Evolutionary conservation across 2,888 invertebrate species (phyloP).

Genomic region (Ischnura elegans): DNA sequence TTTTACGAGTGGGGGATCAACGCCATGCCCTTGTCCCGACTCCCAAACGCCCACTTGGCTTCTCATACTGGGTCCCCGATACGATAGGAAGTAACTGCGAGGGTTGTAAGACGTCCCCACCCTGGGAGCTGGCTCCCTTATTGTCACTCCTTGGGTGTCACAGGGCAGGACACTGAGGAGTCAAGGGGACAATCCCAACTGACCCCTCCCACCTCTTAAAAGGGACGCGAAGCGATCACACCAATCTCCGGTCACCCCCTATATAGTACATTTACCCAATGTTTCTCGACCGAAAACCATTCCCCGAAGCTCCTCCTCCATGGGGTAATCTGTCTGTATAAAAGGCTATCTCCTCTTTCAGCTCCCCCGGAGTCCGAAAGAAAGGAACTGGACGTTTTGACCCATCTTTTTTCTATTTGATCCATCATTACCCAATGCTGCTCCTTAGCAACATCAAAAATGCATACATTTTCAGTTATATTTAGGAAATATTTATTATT

Average conservation of each 20-base stretch:
- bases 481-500: too few species aligned
- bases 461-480: too few species aligned
- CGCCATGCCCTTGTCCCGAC: constrained; percentile 10
- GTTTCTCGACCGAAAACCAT: neutral
- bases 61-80: neutral
- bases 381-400: neutral
- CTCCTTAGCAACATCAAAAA: too few species aligned
- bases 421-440: neutral
- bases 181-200: neutral
- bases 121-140: neutral
- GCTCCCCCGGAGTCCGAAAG: neutral
- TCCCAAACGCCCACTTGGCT: neutral
- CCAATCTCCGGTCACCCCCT: neutral
- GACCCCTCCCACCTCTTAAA: constrained; percentile 29
- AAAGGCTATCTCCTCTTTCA: neutral
- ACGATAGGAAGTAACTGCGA: neutral
- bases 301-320: neutral
- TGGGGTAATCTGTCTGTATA: neutral
- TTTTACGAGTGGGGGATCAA: constrained; percentile 48
- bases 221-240: neutral
- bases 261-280: neutral
- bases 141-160: constrained; percentile 51
- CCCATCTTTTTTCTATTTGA: too few species aligned
- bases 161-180: constrained; percentile 37
- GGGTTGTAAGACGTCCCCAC: constrained; percentile 39